Evolutionary conservation across 2,113 vertebrate species (phyloP), one percentile per base, ranked within the genome.

Genomic region (Hemichromis elongatus): DNA sequence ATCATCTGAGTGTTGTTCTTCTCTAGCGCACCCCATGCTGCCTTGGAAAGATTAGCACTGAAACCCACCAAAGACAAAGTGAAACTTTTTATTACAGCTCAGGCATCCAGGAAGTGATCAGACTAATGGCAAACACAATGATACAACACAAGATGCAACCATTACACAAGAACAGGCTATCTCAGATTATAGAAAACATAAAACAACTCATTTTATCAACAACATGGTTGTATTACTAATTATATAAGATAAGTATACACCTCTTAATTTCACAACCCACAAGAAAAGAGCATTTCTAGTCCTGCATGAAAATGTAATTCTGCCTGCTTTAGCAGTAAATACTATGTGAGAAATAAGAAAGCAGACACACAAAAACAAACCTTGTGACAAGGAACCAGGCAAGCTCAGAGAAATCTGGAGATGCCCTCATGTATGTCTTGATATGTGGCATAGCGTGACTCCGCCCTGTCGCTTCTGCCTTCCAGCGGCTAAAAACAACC

Each of bases 371-470:
- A 75, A 45, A 79, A n/a, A 82, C 77, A 53, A 83, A 94, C 99
- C 98, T 99, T 80, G 99, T 99, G 82, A 99, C 96, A 4, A 99
- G 95, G 92, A 99, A 98, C 98, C 99, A 99, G 3, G 97, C 96
- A 3, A 99, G 96, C 90, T 97, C 92, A 81, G 95, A 94, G 93
- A 96, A 99, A 94, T 99, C 97, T 66, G 97, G 96, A 14, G 98
- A 98, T 1, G 88, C 79, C 89, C 99, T 97, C 97, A 98, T 97
- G 59, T 99, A 99, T 0, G 97, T 99, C 95, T 99, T 99, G 85
- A 99, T 99, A 89, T 99, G 98, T 16, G 99, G 99, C 93, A 99
- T 99, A 16, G 99, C 98, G 0, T 92, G 96, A 93, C 96, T 99
- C 55, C 98, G 96, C 53, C 99, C 98, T 0, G 97, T 97, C 0